Evolutionary conservation across 1,140 invertebrate species (phyloP).

Genomic region (Holotrichia oblita): DNA sequence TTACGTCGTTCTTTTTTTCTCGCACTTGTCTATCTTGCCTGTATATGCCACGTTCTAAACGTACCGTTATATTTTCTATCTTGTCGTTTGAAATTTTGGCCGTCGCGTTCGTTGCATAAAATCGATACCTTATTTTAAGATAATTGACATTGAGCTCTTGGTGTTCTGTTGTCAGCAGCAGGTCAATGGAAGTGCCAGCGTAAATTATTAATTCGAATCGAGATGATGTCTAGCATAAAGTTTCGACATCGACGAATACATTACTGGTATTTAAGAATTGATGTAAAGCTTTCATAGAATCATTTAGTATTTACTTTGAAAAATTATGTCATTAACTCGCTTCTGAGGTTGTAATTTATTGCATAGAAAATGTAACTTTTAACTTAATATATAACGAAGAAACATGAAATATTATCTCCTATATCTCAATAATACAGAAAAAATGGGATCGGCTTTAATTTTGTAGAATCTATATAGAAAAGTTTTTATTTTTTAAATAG

Average conservation of each 20-base stretch:
- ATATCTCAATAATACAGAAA: too few species aligned
- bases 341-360: too few species aligned
- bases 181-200: slow-evolving; percentile 1
- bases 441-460: too few species aligned
- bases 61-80: not conserved
- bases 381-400: too few species aligned
- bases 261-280: too few species aligned
- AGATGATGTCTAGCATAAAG: not conserved
- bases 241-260: not conserved
- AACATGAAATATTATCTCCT: too few species aligned
- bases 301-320: too few species aligned
- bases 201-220: not conserved
- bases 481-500: too few species aligned
- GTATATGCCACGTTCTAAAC: not conserved
- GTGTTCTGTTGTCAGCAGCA: not conserved
- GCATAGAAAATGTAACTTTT: too few species aligned
- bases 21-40: not conserved
- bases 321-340: too few species aligned
- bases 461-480: too few species aligned
- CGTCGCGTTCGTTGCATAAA: not conserved
- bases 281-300: too few species aligned
- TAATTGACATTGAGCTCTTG: not conserved
- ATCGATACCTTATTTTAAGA: slow-evolving; percentile 12
- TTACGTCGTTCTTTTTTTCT: not conserved
- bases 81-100: not conserved